These are phyloP conservation scores for Tineola bisselliella DNA, from an alignment of 2,888 invertebrate genomes.

Conservation along the genomic window DNA sequence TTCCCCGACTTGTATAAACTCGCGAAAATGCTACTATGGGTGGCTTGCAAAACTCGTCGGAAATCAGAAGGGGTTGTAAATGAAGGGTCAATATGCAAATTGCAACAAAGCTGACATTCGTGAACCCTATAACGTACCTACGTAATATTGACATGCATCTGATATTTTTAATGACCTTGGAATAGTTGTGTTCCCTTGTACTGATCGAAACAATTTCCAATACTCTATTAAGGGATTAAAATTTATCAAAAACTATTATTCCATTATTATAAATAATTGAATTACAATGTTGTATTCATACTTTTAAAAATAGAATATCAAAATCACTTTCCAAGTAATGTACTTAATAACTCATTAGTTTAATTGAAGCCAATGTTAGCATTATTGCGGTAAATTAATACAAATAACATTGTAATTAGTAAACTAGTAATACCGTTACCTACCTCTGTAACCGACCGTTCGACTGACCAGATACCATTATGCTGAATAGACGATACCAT, in stretches of 20 bases:
- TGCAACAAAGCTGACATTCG: background rate
- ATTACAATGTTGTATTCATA: too few relatives aligned
- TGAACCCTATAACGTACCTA: background rate
- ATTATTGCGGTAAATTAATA: background rate
- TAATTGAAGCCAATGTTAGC: background rate
- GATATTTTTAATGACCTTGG: too few relatives aligned
- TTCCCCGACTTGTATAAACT: constrained; percentile 18
- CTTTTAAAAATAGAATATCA: too few relatives aligned
- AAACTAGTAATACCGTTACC: background rate
- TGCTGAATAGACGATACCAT: background rate
- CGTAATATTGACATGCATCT: background rate
- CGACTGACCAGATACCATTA: background rate
- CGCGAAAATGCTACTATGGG: background rate
- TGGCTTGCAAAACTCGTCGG: constrained; percentile 5
- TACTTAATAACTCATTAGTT: too few relatives aligned
- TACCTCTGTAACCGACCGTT: background rate
- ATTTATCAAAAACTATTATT: too few relatives aligned
- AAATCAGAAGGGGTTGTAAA: constrained; percentile 5
- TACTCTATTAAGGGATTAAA: too few relatives aligned
- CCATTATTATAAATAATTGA: too few relatives aligned
- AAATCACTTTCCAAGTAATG: background rate
- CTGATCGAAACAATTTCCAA: too few relatives aligned
- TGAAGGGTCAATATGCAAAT: constrained; percentile 7
- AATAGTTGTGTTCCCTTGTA: too few relatives aligned
- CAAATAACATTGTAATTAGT: background rate